Conservation (phyloP, 2,888 invertebrate species). For the Belgica antarctica region DNA sequence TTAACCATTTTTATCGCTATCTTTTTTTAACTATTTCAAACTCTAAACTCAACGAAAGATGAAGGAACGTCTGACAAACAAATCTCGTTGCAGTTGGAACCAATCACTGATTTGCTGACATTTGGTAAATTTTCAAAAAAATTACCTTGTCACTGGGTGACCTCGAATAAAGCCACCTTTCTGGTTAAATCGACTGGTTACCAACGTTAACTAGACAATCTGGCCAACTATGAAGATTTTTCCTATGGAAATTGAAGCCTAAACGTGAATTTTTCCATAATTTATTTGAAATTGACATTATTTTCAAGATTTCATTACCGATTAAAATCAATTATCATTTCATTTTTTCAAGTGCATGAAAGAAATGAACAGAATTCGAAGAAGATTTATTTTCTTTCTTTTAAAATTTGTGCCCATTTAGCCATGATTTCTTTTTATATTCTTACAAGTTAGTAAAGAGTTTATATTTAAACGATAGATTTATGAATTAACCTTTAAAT, state of each 20-base stretch:
- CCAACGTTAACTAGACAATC: no score
- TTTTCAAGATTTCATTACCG: no score
- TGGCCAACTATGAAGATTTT: no score
- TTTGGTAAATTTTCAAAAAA: no score
- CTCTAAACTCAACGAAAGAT: background rate
- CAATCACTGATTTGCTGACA: no score
- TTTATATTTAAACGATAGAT: background rate
- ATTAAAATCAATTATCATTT: background rate
- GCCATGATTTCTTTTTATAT: slow-evolving; percentile 36
- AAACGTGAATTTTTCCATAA: no score
- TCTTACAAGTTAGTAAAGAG: slow-evolving; percentile 40
- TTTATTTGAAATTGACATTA: slow-evolving; percentile 10
- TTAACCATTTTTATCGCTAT: background rate
- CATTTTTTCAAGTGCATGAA: background rate
- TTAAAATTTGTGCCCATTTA: slow-evolving; percentile 43
- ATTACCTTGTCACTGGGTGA: background rate
- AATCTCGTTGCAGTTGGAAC: no score
- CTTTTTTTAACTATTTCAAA: slow-evolving; percentile 19
- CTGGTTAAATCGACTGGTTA: no score
- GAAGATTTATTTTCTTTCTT: background rate
- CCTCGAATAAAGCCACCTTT: no score
- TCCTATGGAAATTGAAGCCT: background rate
- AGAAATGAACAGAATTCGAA: background rate
- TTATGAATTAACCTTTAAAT: background rate
- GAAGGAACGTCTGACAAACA: background rate